Base-by-base conservation (phyloP, 2,113 vertebrate species). In the Sorex fumeus region DNA sequence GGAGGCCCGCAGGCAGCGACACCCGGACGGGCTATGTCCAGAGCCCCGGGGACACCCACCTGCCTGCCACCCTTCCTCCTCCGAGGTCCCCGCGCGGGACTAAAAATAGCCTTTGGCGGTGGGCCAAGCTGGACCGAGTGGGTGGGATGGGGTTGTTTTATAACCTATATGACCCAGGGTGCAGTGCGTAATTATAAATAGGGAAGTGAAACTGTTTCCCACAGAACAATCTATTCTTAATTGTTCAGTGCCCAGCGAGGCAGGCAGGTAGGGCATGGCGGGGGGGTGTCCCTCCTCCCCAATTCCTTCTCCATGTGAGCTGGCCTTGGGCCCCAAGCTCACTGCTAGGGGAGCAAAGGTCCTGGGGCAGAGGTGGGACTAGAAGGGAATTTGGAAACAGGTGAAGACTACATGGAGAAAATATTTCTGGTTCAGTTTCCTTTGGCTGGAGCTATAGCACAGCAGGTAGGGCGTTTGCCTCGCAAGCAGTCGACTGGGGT, bases 131-230 rank as follows among this genome's bases (percentile, higher is more conserved):
- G 80, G 81, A 67, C 83, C 66, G 71, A 72, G 85, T 93, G 90
- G 91, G 86, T 91, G 80, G 87, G 90, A 69, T 80, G 72, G 1
- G 62, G 60, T 83, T 60, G 15, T 66, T 84, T 87, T 85, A 64
- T 87, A 70, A 78, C 83, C 40, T 90, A 30, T 72, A 62, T 4
- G 67, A 93, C 82, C 50, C 15, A 53, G 87, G 86, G 62, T 57
- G 28, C 64, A 64, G 66, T 45, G 40, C 64, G 2, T 77, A 77
- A 91, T 95, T 93, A 84, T 69, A 86, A 96, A 96, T 40, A 93
- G 94, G 93, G 96, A 95, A 97, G 94, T 96, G 91, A 96, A 95
- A 96, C 92, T 96, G 18, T 91, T 96, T 94, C 80, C 71, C 84
- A 91, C 80, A 92, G 74, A 78, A 60, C 80, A 89, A 64, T 95